These are phyloP conservation scores for Lordiphosa mommai DNA, from an alignment of 1,140 invertebrate species.

Conservation along the genomic window DNA sequence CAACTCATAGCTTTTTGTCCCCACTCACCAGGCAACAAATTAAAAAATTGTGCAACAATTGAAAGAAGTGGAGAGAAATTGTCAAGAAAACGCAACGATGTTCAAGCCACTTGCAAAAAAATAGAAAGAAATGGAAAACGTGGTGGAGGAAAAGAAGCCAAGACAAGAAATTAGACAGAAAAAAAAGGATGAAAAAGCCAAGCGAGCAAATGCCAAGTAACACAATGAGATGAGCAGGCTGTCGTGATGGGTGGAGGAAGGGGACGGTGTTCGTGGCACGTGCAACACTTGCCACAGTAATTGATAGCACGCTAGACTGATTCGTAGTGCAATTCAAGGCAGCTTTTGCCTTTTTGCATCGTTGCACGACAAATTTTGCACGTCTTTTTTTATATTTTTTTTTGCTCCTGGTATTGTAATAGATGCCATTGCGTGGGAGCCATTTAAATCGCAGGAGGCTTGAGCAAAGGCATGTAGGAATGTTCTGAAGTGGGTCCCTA, in stretches of 20 bases:
- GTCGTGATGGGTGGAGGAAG: conserved; percentile 6
- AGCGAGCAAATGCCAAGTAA: conserved; percentile 50
- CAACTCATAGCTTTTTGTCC: conserved; percentile 20
- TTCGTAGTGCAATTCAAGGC: conserved; percentile 61
- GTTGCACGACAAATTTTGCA: conserved; percentile 48
- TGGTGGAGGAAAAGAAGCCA: conserved; percentile 21
- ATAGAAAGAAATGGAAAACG: conserved; percentile 10
- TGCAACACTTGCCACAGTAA: conserved; percentile 76
- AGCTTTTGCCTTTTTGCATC: conserved; percentile 34
- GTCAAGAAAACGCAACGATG: conserved; percentile 60
- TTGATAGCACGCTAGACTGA: conserved; percentile 75
- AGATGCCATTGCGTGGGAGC: conserved; percentile 9
- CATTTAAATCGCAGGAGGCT: conserved; percentile 12
- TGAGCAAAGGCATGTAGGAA: not conserved
- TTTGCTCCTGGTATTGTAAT: not conserved
- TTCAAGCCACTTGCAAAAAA: conserved; percentile 37
- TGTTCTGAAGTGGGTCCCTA: not conserved
- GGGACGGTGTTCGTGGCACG: conserved; percentile 54
- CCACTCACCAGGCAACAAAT: conserved; percentile 60
- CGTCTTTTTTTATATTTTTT: conserved; percentile 14
- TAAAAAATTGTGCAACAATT: conserved; percentile 77
- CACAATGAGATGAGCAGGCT: conserved; percentile 70
- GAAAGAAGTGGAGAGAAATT: conserved; percentile 64
- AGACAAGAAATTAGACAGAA: conserved; percentile 54
- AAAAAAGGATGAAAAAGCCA: conserved; percentile 39